These are phyloP conservation scores for Zosterops lateralis DNA, from an alignment of 2,113 vertebrate species.

Conservation along the genomic window DNA sequence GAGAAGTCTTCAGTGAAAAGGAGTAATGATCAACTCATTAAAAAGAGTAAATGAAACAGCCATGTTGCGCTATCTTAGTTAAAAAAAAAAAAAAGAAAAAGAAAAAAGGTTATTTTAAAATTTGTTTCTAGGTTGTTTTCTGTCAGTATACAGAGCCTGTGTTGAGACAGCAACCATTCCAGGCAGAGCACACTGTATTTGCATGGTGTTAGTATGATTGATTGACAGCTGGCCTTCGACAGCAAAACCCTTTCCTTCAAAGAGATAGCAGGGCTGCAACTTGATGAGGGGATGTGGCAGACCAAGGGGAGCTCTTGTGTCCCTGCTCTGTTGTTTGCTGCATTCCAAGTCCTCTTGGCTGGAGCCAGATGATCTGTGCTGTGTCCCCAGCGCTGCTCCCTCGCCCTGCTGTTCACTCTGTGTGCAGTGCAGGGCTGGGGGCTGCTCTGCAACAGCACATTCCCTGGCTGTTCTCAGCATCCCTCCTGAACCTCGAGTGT, in stretches of 20 bases:
- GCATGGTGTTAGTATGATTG: neutral
- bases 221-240: neutral
- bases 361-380: neutral
- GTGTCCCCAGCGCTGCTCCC: neutral
- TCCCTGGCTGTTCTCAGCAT: neutral
- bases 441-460: too few species aligned
- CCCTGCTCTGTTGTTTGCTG: neutral
- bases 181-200: neutral
- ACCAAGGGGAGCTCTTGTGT: neutral
- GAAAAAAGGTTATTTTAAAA: neutral
- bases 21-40: neutral
- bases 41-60: neutral
- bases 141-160: neutral
- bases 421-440: fast-evolving
- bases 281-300: neutral
- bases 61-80: neutral
- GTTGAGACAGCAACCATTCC: neutral
- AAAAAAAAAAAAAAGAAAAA: neutral
- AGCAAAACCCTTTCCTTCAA: neutral
- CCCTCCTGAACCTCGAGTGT: fast-evolving
- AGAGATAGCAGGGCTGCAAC: fast-evolving
- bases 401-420: fast-evolving
- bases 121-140: neutral
- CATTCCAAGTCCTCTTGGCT: neutral
- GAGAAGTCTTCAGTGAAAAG: neutral